Evolutionary conservation across 2,113 vertebrate species (phyloP), one percentile per base, ranked within the genome.

Genomic region (Ictalurus furcatus): DNA sequence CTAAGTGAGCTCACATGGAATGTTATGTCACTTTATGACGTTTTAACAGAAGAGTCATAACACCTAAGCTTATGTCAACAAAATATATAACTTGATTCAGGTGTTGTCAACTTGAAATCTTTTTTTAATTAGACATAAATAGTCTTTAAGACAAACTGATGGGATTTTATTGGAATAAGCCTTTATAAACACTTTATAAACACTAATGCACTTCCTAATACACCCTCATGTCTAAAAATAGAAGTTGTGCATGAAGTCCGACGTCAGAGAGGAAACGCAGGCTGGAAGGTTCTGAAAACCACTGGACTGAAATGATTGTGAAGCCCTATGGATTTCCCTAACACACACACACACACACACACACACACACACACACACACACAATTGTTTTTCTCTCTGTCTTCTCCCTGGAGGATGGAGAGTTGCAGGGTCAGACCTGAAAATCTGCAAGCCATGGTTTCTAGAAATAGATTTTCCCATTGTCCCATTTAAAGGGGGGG

Each of bases 371-470:
- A 73, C 71, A 73, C 34, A 40, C n/a, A 71, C 69, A 73, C 69
- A 74, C 69, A 67, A 28, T 34, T 19, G 79, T 81, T 56, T 80
- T 56, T 80, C 78, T 80, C 28, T 56, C 14, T 56, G 6, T 81
- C 14, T 56, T 56, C 12, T 58, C 79, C 52, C 79, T 4, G 1
- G 14, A 56, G 79, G n/a, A 56, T 19, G 14, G 28, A 56, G 25
- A 58, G 52, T 58, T 58, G n/a, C n/a, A 58, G 79, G 52, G 79
- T 81, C 79, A 81, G 48, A 79, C 25, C 48, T 54, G 44, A 58
- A 81, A 40, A 58, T 81, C 79, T 81, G 52, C 79, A 81, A 58
- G 48, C 52, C 28, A 58, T 30, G 52, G 3, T 80, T 80, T 80
- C 48, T 80, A 54, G 78, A 80, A 54, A 56, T 56, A 80, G 14